Evolutionary conservation across 2,888 invertebrate genomes (phyloP), one percentile per base, ranked within the genome.

Genomic region (Diplazon laetatorius): DNA sequence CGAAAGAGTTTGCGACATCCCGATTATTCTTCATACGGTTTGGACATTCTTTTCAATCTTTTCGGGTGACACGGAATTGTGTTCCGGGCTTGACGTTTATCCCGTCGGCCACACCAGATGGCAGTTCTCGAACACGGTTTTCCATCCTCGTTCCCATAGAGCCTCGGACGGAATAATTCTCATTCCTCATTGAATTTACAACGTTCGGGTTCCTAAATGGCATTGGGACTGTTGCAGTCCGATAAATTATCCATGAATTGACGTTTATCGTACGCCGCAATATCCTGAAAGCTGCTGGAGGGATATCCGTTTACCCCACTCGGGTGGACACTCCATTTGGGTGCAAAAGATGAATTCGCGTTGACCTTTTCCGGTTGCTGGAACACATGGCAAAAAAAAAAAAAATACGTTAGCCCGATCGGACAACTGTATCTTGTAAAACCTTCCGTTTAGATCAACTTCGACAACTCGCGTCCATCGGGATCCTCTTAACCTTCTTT

Each of bases 11-110:
- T 52, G 8, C 14, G 25, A 5, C 12, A n/a, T 42, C 37, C 35
- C 14, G 50, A 22, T 5, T 39, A 42, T 16, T 44, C 25, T 50
- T 35, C 20, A 42, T 14, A 9, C 8, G 37, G 37, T 14, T 10
- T 20, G 4, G 4, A 20, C 25, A 16, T 22, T 25, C 14, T n/a
- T 50, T 52, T 22, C 8, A 3, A 18, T 18, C 30, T 1, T 18
- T 10, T 35, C 55, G 16, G n/a, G 30, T 30, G 39, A 50, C 42
- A 37, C 66, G 52, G 44, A 25, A 30, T 5, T 6, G 30, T 68
- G 66, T 30, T 42, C 25, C 12, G 25, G 22, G 25, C 12, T 55
- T 2, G 55, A 18, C 16, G 10, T 20, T 37, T n/a, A n/a, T 8
- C 25, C 25, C 16, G 8, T 18, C 12, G 20, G 16, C 8, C 42